Evolutionary conservation across 2,113 vertebrate species (phyloP).

Genomic region (Ailuropoda melanoleuca): DNA sequence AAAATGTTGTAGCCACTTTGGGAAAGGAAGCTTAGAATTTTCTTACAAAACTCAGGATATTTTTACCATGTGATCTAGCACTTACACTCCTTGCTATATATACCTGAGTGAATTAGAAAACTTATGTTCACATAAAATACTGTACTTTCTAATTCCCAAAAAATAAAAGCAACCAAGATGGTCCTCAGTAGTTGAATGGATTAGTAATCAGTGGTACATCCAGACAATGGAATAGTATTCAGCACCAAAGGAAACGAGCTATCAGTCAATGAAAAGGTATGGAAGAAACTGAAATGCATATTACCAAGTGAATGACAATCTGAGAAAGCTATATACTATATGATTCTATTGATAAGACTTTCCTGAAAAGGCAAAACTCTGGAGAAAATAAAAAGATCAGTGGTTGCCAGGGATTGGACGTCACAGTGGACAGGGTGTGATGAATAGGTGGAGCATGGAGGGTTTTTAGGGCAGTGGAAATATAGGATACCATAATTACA

Average conservation of each 20-base stretch:
- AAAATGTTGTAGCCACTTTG: background rate
- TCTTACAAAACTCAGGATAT: background rate
- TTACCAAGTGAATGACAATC: background rate
- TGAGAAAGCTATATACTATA: background rate
- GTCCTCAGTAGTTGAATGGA: background rate
- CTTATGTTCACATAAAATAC: background rate
- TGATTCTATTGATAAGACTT: background rate
- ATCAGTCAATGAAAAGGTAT: background rate
- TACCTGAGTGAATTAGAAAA: background rate
- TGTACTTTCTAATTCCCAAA: background rate
- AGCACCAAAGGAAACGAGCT: background rate
- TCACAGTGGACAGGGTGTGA: background rate
- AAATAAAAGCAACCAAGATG: background rate
- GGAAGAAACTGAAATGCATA: background rate
- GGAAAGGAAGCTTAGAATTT: background rate
- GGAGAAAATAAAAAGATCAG: background rate
- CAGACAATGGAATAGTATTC: background rate
- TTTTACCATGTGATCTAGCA: background rate
- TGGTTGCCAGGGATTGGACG: background rate
- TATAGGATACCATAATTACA: background rate
- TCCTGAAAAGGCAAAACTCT: background rate
- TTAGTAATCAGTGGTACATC: background rate
- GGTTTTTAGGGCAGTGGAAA: background rate
- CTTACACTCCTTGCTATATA: background rate
- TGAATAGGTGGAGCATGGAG: background rate